Conservation (phyloP, 2,113 vertebrate species). For the Calyptommatus sinebrachiatus region DNA sequence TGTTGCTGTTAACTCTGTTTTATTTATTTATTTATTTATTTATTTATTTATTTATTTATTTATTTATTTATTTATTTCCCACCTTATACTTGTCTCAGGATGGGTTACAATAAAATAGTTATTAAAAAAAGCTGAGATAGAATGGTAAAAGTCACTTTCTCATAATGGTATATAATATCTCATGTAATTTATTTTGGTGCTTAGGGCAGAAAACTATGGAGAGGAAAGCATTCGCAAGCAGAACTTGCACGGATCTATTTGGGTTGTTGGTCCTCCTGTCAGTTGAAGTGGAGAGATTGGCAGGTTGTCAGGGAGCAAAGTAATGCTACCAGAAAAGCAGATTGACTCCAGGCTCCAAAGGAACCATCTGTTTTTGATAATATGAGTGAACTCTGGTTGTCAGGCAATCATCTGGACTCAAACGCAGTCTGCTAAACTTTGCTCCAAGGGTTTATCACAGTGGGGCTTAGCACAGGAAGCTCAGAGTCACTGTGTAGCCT, state of each 20-base stretch:
- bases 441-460: slow-evolving; percentile 9
- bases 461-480: slow-evolving; percentile 2
- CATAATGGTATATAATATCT: not conserved
- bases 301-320: slow-evolving; percentile 22
- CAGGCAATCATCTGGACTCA: slow-evolving; percentile 28
- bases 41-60: too few relatives aligned
- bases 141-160: not conserved
- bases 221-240: not conserved
- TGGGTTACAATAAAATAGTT: too few relatives aligned
- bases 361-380: slow-evolving; percentile 37
- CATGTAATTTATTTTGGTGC: not conserved
- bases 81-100: too few relatives aligned
- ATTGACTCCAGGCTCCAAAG: slow-evolving; percentile 41
- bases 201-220: not conserved
- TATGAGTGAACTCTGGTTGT: slow-evolving; percentile 30
- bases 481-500: not conserved
- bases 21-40: too few relatives aligned
- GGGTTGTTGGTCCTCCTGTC: not conserved
- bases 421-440: slow-evolving; percentile 30
- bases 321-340: not conserved
- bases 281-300: slow-evolving; percentile 32
- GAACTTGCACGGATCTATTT: not conserved
- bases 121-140: too few relatives aligned
- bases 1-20: too few relatives aligned
- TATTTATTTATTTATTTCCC: too few relatives aligned